Evolutionary conservation across 2,797 vertebrate species (phyloP), one percentile per base, ranked within the genome.

Genomic region (Anomalospiza imberbis): DNA sequence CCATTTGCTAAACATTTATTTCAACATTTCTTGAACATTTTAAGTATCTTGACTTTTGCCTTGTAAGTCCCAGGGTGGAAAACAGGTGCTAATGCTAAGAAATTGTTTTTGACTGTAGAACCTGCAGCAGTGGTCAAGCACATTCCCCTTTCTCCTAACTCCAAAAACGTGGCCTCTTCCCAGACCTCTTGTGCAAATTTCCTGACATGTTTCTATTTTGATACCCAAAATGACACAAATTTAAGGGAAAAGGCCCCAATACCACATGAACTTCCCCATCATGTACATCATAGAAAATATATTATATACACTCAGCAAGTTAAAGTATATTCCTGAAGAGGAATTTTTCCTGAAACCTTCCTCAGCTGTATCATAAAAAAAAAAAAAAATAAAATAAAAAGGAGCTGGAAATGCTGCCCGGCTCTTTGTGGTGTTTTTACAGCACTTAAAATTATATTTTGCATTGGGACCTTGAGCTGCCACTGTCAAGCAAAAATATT

Each of bases 401-500:
- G 6, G 5, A 72, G 36, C 55, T 93, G 45, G 40, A 89, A 62
- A 53, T 1, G 17, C 80, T 65, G 66, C 34, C 42, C 50, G 16
- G 51, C 47, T 88, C 66, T 42, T 47, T 19, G 50, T 40, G 61
- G 13, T 71, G 70, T 76, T 86, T 89, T 85, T 14, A 32, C 60
- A 79, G 67, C 67, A 53, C 85, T 91, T 84, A 53, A 55, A 76
- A 44, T 7, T 12, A 34, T 76, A 34, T 79, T 85, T 89, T 54
- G 34, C 58, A 26, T 3, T 0, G 0, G 14, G 55, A 54, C 83
- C 48, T 79, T 3, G 48, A 55, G 71, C 29, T 91, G 81, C 63
- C 70, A 25, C 66, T 51, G 51, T 40, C 70, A 85, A 85, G 51
- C 36, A 42, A 89, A 93, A 95, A 85, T 81, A 85, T 76, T 91